These are phyloP conservation scores for Barbus barbus DNA, from an alignment of 2,113 vertebrate genomes.

Conservation along the genomic window DNA sequence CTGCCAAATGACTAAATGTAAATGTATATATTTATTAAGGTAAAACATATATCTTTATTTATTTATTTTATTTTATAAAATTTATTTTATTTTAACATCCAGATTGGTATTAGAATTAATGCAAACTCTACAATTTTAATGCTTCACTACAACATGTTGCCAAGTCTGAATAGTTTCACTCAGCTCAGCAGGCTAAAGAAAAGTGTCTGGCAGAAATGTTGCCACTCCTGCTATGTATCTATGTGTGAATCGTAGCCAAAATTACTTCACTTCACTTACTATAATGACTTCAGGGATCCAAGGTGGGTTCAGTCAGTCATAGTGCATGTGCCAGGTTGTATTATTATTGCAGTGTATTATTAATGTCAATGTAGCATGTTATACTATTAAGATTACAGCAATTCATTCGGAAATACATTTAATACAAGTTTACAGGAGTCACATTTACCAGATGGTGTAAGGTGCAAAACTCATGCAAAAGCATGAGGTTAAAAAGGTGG, in stretches of 20 bases:
- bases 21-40: too few relatives aligned
- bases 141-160: conserved; percentile 25
- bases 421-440: not conserved
- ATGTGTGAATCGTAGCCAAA: conserved; percentile 10
- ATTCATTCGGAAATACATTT: not conserved
- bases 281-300: conserved; percentile 12
- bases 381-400: not conserved
- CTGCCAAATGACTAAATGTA: too few relatives aligned
- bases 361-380: not conserved
- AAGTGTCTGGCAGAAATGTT: conserved; percentile 15
- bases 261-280: conserved; percentile 15
- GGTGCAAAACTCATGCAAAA: not conserved
- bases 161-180: conserved; percentile 27
- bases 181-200: conserved; percentile 10
- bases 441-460: not conserved
- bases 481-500: not conserved
- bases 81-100: too few relatives aligned
- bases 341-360: conserved; percentile 17
- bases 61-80: too few relatives aligned
- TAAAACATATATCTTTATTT: too few relatives aligned
- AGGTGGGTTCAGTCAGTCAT: not conserved
- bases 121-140: conserved; percentile 17
- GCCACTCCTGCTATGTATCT: not conserved
- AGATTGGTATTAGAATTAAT: not conserved
- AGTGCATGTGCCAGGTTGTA: conserved; percentile 1